Evolutionary conservation across 2,888 invertebrate genomes (phyloP).

Genomic region (Papilio elwesi): DNA sequence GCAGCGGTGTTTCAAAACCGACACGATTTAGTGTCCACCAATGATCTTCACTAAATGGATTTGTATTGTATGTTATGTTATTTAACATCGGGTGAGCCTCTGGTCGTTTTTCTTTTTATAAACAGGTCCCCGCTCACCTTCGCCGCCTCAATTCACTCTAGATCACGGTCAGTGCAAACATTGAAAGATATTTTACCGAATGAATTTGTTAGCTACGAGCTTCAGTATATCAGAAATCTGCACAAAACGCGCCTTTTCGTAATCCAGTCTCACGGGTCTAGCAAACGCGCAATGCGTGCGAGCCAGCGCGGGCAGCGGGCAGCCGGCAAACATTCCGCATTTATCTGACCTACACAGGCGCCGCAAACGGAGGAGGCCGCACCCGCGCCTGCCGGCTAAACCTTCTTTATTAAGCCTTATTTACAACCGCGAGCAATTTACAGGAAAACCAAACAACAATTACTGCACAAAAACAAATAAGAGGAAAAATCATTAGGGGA

Average conservation of each 20-base stretch:
- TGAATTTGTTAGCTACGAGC: too few relatives aligned
- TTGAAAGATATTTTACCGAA: too few relatives aligned
- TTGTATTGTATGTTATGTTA: too few relatives aligned
- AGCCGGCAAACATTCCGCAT: slow-evolving; percentile 11
- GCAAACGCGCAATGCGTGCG: background rate
- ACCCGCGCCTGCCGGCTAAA: slow-evolving; percentile 44
- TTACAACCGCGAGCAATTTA: slow-evolving; percentile 75
- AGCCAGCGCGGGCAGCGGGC: background rate
- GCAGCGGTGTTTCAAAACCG: too few relatives aligned
- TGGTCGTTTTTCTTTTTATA: too few relatives aligned
- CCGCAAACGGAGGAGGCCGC: slow-evolving; percentile 34
- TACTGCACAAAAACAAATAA: slow-evolving; percentile 82
- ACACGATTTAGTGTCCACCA: too few relatives aligned
- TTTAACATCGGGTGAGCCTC: too few relatives aligned
- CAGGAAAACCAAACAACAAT: slow-evolving; percentile 81
- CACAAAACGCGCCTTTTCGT: background rate
- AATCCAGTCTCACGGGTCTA: background rate
- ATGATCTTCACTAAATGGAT: too few relatives aligned
- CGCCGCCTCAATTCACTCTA: too few relatives aligned
- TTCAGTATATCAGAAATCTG: background rate
- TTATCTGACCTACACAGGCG: slow-evolving; percentile 37
- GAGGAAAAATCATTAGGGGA: slow-evolving; percentile 80
- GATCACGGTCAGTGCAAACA: too few relatives aligned
- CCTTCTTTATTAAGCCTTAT: slow-evolving; percentile 55
- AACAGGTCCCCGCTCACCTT: too few relatives aligned